Base-by-base conservation (phyloP, 2,888 invertebrate species). In the Nomada flava region DNA sequence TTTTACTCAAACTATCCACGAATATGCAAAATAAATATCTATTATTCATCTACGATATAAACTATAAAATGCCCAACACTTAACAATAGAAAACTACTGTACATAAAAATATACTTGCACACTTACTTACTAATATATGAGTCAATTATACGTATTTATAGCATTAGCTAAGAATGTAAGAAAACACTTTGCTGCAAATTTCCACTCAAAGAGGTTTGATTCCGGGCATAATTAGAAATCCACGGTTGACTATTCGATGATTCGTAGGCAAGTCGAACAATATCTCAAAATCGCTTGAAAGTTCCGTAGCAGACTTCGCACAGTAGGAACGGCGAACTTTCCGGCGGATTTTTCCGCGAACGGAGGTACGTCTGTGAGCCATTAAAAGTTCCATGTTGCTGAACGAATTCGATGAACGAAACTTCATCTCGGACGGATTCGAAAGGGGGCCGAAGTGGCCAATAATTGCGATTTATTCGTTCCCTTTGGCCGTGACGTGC, bases 311-410 rank as follows among this genome's bases (percentile, higher is more conserved):
- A 73, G 74, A 70, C 75, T 73, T 77, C 62, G 63, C 82, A 69
- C 78, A 55, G 70, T 47, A 50, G 65, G 53, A 55, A 52, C 75
- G 77, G 23, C 52, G 62, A 86, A 78, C 63, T 83, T 79, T 73
- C 68, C 72, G 15, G 53, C 67, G 74, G 68, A 86, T 87, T 80
- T 86, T 85, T 79, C 69, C 67, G 67, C 55, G 69, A 76, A 68
- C 42, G 44, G 69, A 62, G 74, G 76, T 26, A 63, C 10, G 23
- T 26, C 73, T 50, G 77, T 60, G 82, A 84, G 82, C 82, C 86
- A 88, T 88, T 88, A 88, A 88, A 88, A 88, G 86, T 88, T 88
- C 84, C 71, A 72, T 85, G 85, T 79, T 81, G 74, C 86, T 73
- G 80, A 83, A 86, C 86, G 85, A 85, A 86, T 86, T 78, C 82